Evolutionary conservation across 1,140 invertebrate species (phyloP), one percentile per base, ranked within the genome.

Genomic region (Drosophila sechellia): DNA sequence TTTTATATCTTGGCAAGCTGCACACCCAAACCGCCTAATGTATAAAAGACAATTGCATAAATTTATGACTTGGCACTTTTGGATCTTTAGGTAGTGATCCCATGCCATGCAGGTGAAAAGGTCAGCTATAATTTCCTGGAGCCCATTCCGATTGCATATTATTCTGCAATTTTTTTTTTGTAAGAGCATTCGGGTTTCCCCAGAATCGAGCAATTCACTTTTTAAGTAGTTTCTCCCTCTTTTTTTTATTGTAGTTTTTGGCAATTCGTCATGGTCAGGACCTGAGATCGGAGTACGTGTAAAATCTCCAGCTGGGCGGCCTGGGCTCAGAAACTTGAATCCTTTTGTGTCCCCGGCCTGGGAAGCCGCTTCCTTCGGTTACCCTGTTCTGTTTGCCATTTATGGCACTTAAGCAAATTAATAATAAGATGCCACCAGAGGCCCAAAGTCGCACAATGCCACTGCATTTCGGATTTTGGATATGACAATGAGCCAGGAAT

Each of bases 391-490:
- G 66, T 72, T 52, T 78, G 81, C 78, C 75, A 81, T 87, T 86
- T 86, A 76, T 87, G 83, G 83, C 83, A 86, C 81, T 87, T 87
- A 89, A 77, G 76, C 84, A 87, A 87, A 87, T 87, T 87, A 89
- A 89, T 87, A 87, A 76, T 45, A 79, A 87, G 83, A 68, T 75
- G 78, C 69, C 73, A 77, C 34, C 66, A 49, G 25, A 48, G 34
- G 25, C 13, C 59, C 35, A 64, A 50, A 56, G 45, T 45, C 61
- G 59, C 70, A 60, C 58, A 66, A 68, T 64, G 64, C 48, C 53
- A 54, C 71, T 59, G 77, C 17, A 63, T 61, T 75, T 75, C 31
- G 31, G 6, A 13, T 39, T 39, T 63, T 55, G 59, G 43, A 25
- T 52, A 40, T 66, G 56, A 65, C 35, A 56, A 55, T 61, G 48